A percentile compares a stretch with the other conserved stretches of the same genome.
Evolutionary conservation across 64 coral and sea anemone species (phyloP).

Genomic region (Dendronephthya gigantea): DNA sequence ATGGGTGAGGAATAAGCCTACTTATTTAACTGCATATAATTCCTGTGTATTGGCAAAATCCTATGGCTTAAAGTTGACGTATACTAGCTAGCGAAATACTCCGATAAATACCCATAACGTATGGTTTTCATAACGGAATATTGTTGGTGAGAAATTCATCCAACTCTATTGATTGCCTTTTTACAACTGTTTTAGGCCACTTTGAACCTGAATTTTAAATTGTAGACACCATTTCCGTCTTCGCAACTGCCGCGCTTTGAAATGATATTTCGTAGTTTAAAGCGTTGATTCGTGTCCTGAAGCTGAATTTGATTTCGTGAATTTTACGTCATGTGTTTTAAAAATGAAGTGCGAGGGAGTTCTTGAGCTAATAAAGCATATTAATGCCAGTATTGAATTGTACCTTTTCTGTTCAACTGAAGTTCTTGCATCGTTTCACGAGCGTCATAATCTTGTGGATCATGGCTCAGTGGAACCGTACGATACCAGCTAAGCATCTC

Average conservation of each 20-base stretch:
- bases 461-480: not conserved
- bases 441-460: not conserved
- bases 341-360: not conserved
- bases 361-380: too few species aligned
- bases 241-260: too few species aligned
- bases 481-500: not conserved
- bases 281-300: too few species aligned
- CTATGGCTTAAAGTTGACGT: too few species aligned
- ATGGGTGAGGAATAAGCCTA: not conserved
- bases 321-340: not conserved
- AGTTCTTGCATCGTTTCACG: not conserved
- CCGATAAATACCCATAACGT: too few species aligned
- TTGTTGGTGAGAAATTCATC: too few species aligned
- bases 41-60: not conserved
- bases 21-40: not conserved
- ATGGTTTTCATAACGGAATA: too few species aligned
- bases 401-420: not conserved
- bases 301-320: not conserved
- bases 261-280: not conserved
- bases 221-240: too few species aligned
- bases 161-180: too few species aligned
- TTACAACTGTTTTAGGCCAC: too few species aligned
- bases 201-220: too few species aligned
- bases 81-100: too few species aligned
- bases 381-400: not conserved